Base-by-base conservation (phyloP, 1,140 invertebrate genomes). In the Leptinotarsa lineolata region DNA sequence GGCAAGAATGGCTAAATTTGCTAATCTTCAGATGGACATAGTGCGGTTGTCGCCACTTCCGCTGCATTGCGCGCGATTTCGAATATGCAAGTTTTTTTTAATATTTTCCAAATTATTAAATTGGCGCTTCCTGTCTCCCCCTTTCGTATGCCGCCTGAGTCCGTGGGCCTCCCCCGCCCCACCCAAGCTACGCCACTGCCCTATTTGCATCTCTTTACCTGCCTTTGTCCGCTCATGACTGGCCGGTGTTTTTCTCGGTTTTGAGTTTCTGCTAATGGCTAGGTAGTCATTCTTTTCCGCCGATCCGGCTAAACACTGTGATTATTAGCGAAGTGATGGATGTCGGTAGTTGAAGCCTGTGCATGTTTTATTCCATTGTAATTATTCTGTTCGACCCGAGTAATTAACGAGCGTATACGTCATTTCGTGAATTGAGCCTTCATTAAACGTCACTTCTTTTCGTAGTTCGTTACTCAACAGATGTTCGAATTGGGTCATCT, bases 291-390 rank as follows among this genome's bases (percentile, higher is more conserved):
- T 54, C 48, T 54, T 54, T 54, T 54, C 48, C 48, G 48, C n/a
- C 48, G 15, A 54, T 16, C 48, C 48, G 16, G 48, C 48, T 54
- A 54, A 54, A 54, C 48, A 54, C n/a, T 54, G 48, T 54, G 48
- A 54, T 54, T 54, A 54, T 54, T 54, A 54, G 48, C 48, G 15
- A 54, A 54, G 48, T 54, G 48, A 54, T 54, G 48, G 48, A 54
- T 54, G 48, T 54, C 30, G 16, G 48, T 54, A 54, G 48, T 54
- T 54, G 48, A 54, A 18, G 48, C 15, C 48, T 54, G 48, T 54
- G 48, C 48, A 54, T 54, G 48, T 54, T 54, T 54, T 54, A 54
- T 54, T 54, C n/a, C 48, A 54, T 54, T 54, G 48, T 54, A 54
- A 54, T 54, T 54, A 54, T 54, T 18, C 48, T 54, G 48, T 54